Evolutionary conservation across 1,140 invertebrate genomes (phyloP).

Genomic region (Belonocnema kinseyi): DNA sequence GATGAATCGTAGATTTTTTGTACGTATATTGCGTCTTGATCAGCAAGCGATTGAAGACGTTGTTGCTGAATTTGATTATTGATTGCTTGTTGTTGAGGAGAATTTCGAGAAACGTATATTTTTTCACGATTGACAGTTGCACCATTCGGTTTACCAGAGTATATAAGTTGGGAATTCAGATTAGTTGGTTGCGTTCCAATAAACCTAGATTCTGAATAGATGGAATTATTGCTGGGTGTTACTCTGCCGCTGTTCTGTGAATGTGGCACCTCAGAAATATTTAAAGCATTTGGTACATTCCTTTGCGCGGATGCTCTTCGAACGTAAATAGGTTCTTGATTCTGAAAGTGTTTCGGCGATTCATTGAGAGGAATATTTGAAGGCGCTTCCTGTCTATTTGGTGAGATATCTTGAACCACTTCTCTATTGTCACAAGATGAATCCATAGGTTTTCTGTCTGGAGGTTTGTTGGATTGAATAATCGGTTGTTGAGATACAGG

Average conservation of each 20-base stretch:
- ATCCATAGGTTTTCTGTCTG: background rate
- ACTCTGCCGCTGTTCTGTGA: background rate
- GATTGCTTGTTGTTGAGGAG: too few relatives aligned
- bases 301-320: constrained; percentile 40
- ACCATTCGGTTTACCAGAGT: background rate
- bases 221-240: background rate
- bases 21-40: constrained; percentile 23
- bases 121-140: background rate
- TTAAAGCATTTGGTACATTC: constrained; percentile 32
- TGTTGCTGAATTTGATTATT: too few relatives aligned
- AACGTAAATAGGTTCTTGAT: constrained; percentile 43
- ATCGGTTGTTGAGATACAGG: background rate
- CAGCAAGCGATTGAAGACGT: too few relatives aligned
- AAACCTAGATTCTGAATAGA: constrained; percentile 5
- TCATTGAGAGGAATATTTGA: background rate
- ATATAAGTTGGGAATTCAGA: background rate
- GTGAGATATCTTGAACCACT: background rate
- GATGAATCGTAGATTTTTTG: constrained; percentile 40
- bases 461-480: background rate
- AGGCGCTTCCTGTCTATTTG: background rate
- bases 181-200: constrained; percentile 3
- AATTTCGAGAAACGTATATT: background rate
- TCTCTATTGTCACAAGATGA: background rate
- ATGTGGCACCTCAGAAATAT: background rate
- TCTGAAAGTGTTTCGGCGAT: constrained; percentile 21